Evolutionary conservation across 1,140 invertebrate species (phyloP), one percentile per base, ranked within the genome.

Genomic region (Drosophila nigrodunni): DNA sequence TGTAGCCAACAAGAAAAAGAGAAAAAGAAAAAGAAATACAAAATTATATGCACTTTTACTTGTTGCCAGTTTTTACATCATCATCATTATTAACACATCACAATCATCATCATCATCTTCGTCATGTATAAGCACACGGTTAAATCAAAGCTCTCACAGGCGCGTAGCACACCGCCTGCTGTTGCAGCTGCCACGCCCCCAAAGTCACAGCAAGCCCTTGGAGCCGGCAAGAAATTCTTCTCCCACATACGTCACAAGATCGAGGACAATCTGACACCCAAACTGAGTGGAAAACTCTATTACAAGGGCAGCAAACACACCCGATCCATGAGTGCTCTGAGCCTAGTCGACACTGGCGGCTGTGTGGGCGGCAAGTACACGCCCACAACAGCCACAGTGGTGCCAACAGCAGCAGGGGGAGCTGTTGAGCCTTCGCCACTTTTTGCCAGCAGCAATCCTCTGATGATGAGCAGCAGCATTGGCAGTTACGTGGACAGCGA

Each of bases 221-320:
- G 86, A 2, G 86, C 81, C 7, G 78, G 85, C 15, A 89, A 89
- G 55, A 92, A 92, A 10, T 91, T 92, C 66, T 90, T 88, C 58
- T 83, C 91, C 3, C 80, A 89, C 58, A 92, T 92, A 39, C 77
- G 91, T 0, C 91, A 92, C 49, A 92, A 90, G 64, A 92, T 92
- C 50, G 91, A 92, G 71, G 91, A 92, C 70, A 92, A 92, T 67
- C 47, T 92, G n/a, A 80, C 86, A 41, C 91, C 91, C 25, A 91
- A 86, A 41, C 21, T 92, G 6, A 77, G 78, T 25, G 83, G 86
- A 15, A 92, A 86, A 34, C 77, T 92, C 1, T 89, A 92, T 15
- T 88, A 61, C 55, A 88, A 88, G 13, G 85, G 85, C 57, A 87
- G 88, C 67, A 91, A 91, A 44, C 90, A 91, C 55, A 90, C 90